Evolutionary conservation across 2,113 vertebrate genomes (phyloP).

Genomic region (Halichoeres trimaculatus): DNA sequence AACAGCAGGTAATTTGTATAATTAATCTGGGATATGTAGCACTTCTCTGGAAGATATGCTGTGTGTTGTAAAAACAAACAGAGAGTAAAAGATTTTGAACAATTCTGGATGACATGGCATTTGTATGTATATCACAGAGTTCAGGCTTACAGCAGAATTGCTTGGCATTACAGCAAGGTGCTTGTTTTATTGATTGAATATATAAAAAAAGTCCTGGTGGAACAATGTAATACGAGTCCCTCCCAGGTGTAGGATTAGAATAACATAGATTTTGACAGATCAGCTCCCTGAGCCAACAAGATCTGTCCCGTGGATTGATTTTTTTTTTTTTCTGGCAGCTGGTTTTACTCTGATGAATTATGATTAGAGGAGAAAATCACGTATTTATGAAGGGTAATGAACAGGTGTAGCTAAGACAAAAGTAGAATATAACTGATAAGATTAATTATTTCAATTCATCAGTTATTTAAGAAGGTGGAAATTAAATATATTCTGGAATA

Average conservation of each 20-base stretch:
- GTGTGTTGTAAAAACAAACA: background rate
- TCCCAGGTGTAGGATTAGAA: conserved; percentile 1
- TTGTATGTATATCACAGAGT: background rate
- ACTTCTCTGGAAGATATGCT: background rate
- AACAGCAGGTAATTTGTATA: background rate
- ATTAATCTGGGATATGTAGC: background rate
- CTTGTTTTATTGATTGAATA: conserved; percentile 13
- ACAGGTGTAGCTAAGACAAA: too few relatives aligned
- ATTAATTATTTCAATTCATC: too few relatives aligned
- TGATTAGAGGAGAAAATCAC: background rate
- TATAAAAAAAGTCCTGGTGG: background rate
- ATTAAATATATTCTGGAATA: too few relatives aligned
- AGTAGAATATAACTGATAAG: too few relatives aligned
- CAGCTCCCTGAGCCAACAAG: background rate
- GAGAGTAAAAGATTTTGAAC: background rate
- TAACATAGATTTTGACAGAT: conserved; percentile 27
- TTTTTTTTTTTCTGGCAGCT: background rate
- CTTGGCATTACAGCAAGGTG: background rate
- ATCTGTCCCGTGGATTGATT: background rate
- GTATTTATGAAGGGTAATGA: too few relatives aligned
- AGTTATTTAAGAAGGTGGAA: too few relatives aligned
- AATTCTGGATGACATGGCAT: background rate
- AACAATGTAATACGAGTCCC: background rate
- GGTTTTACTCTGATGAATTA: background rate
- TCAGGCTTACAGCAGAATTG: background rate